These are phyloP conservation scores for Temnothorax ravouxi DNA, from an alignment of 2,888 invertebrate species.

Conservation along the genomic window DNA sequence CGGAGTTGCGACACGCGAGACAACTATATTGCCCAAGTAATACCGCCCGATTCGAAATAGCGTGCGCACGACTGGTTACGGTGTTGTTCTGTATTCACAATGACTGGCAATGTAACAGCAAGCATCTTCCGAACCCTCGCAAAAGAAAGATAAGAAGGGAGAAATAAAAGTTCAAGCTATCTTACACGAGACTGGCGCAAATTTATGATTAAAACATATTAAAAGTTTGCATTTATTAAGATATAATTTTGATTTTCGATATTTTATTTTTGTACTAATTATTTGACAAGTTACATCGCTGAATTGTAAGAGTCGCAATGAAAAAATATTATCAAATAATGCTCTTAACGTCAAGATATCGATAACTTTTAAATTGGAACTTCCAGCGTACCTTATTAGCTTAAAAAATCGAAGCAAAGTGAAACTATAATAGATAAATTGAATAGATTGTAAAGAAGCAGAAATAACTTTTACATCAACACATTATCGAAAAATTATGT, in stretches of 20 bases:
- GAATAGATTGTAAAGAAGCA: background rate
- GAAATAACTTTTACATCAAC: background rate
- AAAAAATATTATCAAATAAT: slow-evolving; percentile 1
- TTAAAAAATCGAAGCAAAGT: background rate
- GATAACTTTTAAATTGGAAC: background rate
- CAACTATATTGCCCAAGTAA: slow-evolving; percentile 33
- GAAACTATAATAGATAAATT: background rate
- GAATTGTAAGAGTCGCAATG: background rate
- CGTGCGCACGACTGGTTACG: slow-evolving; percentile 4
- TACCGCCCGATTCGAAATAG: background rate
- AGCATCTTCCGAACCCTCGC: background rate
- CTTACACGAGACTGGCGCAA: background rate
- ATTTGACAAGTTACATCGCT: background rate
- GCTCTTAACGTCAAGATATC: background rate
- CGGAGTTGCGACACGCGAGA: slow-evolving; percentile 16
- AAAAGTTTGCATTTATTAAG: background rate
- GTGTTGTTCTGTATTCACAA: slow-evolving; percentile 4
- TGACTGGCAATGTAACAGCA: background rate
- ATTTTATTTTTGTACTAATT: background rate
- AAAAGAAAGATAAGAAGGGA: background rate
- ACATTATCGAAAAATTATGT: background rate
- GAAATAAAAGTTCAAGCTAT: background rate
- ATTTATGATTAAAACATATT: background rate
- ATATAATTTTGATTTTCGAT: background rate
- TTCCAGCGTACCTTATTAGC: background rate